Evolutionary conservation across 2,888 invertebrate species (phyloP).

Genomic region (Erynnis tages): DNA sequence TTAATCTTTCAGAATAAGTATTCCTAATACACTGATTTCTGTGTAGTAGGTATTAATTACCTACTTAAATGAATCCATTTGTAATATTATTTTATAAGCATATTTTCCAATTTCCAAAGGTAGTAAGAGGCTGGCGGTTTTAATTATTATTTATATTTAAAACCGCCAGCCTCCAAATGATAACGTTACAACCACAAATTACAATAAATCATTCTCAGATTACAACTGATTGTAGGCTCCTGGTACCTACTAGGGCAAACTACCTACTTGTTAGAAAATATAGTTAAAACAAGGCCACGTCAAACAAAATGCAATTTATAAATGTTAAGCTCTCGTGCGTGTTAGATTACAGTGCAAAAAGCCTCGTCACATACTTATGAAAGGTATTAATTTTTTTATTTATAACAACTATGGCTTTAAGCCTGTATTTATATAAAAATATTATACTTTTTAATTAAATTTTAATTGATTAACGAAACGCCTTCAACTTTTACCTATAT

Average conservation of each 20-base stretch:
- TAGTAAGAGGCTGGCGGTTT: too few species aligned
- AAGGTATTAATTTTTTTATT: neutral
- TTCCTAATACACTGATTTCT: too few species aligned
- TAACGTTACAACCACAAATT: neutral
- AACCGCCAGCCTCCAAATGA: neutral
- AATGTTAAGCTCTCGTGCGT: too few species aligned
- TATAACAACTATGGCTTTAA: too few species aligned
- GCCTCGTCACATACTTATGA: too few species aligned
- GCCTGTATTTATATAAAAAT: too few species aligned
- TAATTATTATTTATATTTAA: too few species aligned
- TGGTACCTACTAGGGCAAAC: neutral
- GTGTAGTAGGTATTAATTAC: neutral
- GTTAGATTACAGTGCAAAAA: too few species aligned
- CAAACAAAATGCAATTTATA: neutral
- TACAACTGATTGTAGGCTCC: neutral
- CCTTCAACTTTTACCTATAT: too few species aligned
- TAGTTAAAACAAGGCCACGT: neutral
- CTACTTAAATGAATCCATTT: too few species aligned
- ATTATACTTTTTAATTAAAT: too few species aligned
- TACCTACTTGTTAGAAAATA: neutral
- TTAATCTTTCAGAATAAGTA: constrained; percentile 1
- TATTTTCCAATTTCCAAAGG: neutral
- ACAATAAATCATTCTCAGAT: neutral
- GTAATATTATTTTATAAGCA: neutral
- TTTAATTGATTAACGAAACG: too few species aligned